Evolutionary conservation across 1,140 invertebrate species (phyloP).

Genomic region (Drosophila arizonae): DNA sequence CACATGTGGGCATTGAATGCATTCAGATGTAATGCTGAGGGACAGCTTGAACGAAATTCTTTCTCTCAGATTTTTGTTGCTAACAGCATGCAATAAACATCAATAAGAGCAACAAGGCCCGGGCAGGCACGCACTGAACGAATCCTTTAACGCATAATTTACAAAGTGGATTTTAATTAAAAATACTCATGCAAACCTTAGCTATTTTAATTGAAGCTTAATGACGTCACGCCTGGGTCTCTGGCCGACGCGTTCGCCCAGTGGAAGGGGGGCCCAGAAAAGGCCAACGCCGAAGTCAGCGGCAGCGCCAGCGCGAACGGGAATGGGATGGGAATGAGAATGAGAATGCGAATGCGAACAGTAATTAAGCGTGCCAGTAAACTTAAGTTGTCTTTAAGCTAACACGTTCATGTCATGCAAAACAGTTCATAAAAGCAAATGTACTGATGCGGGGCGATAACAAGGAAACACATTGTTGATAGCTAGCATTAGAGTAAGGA

Average conservation of each 20-base stretch:
- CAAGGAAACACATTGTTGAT: conserved; percentile 19
- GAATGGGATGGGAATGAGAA: conserved; percentile 4
- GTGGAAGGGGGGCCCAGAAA: neutral
- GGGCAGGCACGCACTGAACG: conserved; percentile 41
- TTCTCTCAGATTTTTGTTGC: conserved; percentile 20
- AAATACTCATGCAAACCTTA: conserved; percentile 74
- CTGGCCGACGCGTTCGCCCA: conserved; percentile 29
- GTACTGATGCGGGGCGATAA: conserved; percentile 21
- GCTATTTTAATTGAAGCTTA: conserved; percentile 79
- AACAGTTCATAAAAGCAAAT: conserved; percentile 69
- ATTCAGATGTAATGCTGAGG: conserved; percentile 6
- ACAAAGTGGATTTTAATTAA: conserved; percentile 80
- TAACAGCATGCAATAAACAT: conserved; percentile 20
- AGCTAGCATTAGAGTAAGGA: neutral
- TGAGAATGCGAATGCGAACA: conserved; percentile 13
- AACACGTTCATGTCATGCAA: conserved; percentile 55
- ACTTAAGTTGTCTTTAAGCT: conserved; percentile 57
- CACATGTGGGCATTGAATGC: too few relatives aligned
- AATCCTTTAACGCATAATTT: conserved; percentile 75
- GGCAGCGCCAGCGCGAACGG: neutral
- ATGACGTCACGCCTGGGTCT: conserved; percentile 68
- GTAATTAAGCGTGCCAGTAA: conserved; percentile 72
- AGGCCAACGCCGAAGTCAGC: neutral
- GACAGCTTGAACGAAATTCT: conserved; percentile 23
- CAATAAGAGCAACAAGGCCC: conserved; percentile 18